A percentile compares a stretch with the other conserved stretches of the same genome.
phyloP scores from a whole-genome alignment of 2,797 vertebrate genomes.

The Coendou prehensilis region DNA sequence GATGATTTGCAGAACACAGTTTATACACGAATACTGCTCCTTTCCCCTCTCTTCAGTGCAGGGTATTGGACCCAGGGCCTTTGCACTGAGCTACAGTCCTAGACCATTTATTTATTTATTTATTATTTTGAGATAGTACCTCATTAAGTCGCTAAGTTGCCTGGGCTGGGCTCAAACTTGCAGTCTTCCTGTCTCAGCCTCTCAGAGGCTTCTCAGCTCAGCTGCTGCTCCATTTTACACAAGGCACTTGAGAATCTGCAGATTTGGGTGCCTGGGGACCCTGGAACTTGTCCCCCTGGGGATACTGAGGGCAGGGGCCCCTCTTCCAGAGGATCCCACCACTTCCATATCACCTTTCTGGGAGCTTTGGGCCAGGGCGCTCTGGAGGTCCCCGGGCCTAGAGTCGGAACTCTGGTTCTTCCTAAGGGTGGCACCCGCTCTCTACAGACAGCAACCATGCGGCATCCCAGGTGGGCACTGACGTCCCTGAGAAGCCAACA shows the following conservation, averaged over 20 bases:
- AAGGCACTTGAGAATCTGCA: background rate
- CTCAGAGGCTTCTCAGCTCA: background rate
- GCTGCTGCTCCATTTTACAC: background rate
- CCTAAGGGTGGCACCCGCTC: too few species aligned
- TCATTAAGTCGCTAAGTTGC: background rate
- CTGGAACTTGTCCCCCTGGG: background rate
- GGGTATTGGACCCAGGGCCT: background rate
- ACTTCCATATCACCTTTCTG: background rate
- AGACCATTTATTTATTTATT: background rate
- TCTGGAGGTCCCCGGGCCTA: background rate
- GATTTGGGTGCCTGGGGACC: too few species aligned
- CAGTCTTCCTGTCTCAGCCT: background rate
- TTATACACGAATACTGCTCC: background rate
- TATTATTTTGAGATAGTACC: background rate
- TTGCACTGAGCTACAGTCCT: background rate
- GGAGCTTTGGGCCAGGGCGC: background rate
- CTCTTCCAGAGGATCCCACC: background rate
- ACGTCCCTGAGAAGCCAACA: background rate
- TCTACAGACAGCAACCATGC: rapidly evolving
- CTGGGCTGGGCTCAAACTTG: background rate
- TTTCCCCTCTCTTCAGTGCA: background rate
- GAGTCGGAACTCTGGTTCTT: background rate
- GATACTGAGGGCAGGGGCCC: background rate
- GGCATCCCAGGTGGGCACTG: background rate
- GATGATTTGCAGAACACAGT: background rate